These are phyloP conservation scores for Pipistrellus pygmaeus DNA, from an alignment of 2,797 vertebrate species.

Conservation along the genomic window DNA sequence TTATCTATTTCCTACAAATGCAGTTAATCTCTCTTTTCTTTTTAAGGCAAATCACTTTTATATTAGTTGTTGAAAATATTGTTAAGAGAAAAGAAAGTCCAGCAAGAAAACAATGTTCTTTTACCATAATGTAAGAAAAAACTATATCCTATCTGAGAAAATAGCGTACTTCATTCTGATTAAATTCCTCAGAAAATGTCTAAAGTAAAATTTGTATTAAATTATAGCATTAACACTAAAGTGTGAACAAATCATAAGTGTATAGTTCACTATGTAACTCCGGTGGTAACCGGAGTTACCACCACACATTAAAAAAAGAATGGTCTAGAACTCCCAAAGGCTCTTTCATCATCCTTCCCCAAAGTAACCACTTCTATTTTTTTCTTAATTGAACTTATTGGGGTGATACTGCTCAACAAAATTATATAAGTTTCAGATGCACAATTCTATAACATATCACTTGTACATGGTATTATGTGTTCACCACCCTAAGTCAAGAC, in stretches of 20 bases:
- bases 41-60: constrained; percentile 1
- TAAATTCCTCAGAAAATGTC: not conserved
- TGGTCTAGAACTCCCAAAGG: not conserved
- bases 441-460: not conserved
- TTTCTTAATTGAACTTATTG: not conserved
- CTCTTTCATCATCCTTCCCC: not conserved
- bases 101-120: not conserved
- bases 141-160: not conserved
- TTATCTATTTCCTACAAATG: not conserved
- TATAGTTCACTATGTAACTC: not conserved
- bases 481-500: not conserved
- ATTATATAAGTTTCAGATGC: not conserved
- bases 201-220: not conserved
- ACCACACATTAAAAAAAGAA: not conserved
- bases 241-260: not conserved
- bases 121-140: constrained; percentile 20
- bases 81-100: not conserved
- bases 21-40: constrained; percentile 10
- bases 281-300: no score
- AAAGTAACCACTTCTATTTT: not conserved
- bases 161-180: not conserved
- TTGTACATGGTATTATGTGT: not conserved
- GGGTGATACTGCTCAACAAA: not conserved
- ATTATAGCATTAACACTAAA: not conserved
- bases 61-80: constrained; percentile 58